These are phyloP conservation scores for Aleadryas rufinucha DNA, from an alignment of 2,113 vertebrate species.

Conservation along the genomic window DNA sequence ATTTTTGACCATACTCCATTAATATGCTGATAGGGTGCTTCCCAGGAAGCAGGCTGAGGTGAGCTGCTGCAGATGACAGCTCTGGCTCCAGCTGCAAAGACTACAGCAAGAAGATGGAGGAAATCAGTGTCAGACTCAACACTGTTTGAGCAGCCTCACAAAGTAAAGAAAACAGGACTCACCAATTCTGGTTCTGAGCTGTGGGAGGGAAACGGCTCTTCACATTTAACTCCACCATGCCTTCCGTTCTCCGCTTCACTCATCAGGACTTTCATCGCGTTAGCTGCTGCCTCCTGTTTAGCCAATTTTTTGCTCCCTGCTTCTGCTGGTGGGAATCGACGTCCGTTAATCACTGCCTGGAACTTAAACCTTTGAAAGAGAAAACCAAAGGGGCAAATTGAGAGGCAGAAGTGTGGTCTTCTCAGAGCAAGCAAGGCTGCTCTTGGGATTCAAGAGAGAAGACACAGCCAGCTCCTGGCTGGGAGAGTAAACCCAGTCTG, in stretches of 20 bases:
- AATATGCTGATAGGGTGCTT: conserved; percentile 91
- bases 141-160: fast-evolving
- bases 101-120: background rate
- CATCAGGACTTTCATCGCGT: conserved; percentile 82
- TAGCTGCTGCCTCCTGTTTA: conserved; percentile 90
- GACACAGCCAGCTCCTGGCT: background rate
- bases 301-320: conserved; percentile 94
- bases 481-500: background rate
- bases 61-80: conserved; percentile 15
- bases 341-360: conserved; percentile 89
- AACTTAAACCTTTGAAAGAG: conserved; percentile 85
- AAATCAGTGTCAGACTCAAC: background rate
- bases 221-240: conserved; percentile 1
- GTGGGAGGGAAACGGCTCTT: background rate
- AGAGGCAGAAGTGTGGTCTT: background rate
- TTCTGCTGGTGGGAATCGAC: conserved; percentile 86
- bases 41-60: conserved; percentile 73
- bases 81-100: conserved; percentile 53
- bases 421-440: background rate
- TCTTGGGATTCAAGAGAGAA: background rate
- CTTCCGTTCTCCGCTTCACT: conserved; percentile 78
- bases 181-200: background rate
- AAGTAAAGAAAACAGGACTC: background rate
- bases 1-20: conserved; percentile 92
- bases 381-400: background rate